These are phyloP conservation scores for Silurus lanzhouensis DNA, from an alignment of 2,797 vertebrate genomes.

Conservation along the genomic window DNA sequence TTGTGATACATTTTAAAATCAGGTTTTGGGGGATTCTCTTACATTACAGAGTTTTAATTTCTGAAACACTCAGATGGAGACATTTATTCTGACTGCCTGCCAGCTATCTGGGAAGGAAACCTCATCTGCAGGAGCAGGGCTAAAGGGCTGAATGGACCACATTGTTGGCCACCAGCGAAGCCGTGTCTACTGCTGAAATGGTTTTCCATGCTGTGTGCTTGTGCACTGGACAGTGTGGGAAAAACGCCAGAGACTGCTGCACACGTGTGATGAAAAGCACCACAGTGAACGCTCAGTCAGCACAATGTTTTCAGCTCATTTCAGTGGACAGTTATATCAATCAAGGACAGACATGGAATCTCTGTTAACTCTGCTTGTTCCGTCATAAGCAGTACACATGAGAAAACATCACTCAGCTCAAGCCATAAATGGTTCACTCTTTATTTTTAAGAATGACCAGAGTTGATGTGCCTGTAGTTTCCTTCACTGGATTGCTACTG, in stretches of 20 bases:
- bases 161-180: slow-evolving; percentile 64
- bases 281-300: slow-evolving; percentile 33
- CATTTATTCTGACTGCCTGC: slow-evolving; percentile 32
- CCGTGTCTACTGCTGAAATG: slow-evolving; percentile 44
- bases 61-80: neutral
- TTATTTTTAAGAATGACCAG: neutral
- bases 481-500: neutral
- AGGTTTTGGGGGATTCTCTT: neutral
- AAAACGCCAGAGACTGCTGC: slow-evolving; percentile 21
- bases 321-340: slow-evolving; percentile 36
- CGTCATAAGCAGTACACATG: neutral
- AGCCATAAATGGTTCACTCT: too few species aligned
- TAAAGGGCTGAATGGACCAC: slow-evolving; percentile 47
- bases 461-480: neutral
- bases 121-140: slow-evolving; percentile 65
- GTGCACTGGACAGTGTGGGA: slow-evolving; percentile 48
- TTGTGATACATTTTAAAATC: too few species aligned
- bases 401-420: slow-evolving; percentile 23
- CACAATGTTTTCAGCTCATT: slow-evolving; percentile 44
- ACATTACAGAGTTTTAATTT: neutral
- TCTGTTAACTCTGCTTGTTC: slow-evolving; percentile 29
- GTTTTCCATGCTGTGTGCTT: slow-evolving; percentile 54
- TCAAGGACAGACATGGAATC: slow-evolving; percentile 40
- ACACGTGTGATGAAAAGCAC: slow-evolving; percentile 37
- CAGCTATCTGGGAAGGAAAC: slow-evolving; percentile 64